These are phyloP conservation scores for Atta texana DNA, from an alignment of 1,140 invertebrate genomes.

Conservation along the genomic window DNA sequence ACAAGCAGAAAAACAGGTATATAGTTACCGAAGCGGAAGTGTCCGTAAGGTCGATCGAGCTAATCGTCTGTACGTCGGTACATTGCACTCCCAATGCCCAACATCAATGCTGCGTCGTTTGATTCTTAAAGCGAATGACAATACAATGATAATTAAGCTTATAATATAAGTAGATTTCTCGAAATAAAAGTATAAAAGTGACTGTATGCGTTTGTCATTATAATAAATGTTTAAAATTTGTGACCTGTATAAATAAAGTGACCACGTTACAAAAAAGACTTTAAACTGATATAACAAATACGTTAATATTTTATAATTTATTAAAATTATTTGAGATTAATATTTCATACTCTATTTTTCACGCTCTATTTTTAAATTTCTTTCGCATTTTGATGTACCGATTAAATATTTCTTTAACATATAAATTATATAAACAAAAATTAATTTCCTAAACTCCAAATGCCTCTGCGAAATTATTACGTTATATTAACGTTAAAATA, in stretches of 20 bases:
- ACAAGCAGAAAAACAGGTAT: constrained; percentile 43
- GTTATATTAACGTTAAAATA: neutral
- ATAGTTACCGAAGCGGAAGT: constrained; percentile 38
- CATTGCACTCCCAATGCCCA: neutral
- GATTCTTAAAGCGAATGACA: constrained; percentile 5
- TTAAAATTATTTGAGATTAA: neutral
- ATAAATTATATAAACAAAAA: neutral
- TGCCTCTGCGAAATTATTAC: neutral
- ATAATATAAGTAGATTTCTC: neutral
- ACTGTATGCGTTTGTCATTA: neutral
- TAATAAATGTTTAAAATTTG: constrained; percentile 27
- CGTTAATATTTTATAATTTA: neutral
- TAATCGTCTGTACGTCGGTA: constrained; percentile 14
- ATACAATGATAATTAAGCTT: neutral
- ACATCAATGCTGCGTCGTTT: neutral
- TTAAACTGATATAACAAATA: neutral
- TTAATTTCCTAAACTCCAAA: neutral
- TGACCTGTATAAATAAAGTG: neutral
- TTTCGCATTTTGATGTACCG: no score
- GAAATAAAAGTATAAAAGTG: neutral
- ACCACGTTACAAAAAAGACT: neutral
- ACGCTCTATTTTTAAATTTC: neutral
- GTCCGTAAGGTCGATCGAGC: constrained; percentile 19
- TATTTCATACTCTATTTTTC: no score
- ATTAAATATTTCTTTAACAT: neutral